phyloP scores from a whole-genome alignment of 2,888 invertebrate genomes.

The Mythimna loreyi region DNA sequence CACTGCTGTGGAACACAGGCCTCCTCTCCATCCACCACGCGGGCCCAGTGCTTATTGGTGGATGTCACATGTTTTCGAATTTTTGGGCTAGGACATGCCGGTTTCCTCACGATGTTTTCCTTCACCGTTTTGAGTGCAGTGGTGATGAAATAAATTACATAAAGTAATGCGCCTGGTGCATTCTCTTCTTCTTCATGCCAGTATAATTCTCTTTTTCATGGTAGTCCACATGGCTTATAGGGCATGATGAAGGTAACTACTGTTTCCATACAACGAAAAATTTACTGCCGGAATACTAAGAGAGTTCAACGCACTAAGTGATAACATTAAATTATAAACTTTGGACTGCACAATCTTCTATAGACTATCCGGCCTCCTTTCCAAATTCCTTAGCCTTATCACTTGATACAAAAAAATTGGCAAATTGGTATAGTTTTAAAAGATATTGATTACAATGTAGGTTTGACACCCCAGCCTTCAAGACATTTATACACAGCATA shows the following conservation, averaged over 20 bases:
- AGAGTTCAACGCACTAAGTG: constrained; percentile 36
- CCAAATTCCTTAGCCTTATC: constrained; percentile 54
- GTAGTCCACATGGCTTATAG: neutral
- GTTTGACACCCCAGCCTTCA: too few relatives aligned
- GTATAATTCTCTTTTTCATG: neutral
- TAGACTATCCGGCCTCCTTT: neutral
- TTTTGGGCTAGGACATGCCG: too few relatives aligned
- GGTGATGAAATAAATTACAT: too few relatives aligned
- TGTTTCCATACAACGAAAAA: neutral
- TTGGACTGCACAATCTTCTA: constrained; percentile 27
- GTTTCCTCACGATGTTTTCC: too few relatives aligned
- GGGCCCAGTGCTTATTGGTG: too few relatives aligned
- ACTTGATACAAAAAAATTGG: constrained; percentile 41
- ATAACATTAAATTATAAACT: constrained; percentile 16
- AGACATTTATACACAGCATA: too few relatives aligned
- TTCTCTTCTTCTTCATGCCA: too few relatives aligned
- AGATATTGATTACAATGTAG: constrained; percentile 23
- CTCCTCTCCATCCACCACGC: too few relatives aligned
- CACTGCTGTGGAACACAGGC: too few relatives aligned
- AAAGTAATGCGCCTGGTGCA: too few relatives aligned
- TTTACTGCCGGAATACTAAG: neutral
- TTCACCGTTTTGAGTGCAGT: too few relatives aligned
- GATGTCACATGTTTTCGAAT: too few relatives aligned
- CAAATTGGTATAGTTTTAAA: constrained; percentile 17
- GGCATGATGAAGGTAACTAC: neutral